Base-by-base conservation (phyloP, 2,888 invertebrate species). In the Aleiodes testaceus region DNA sequence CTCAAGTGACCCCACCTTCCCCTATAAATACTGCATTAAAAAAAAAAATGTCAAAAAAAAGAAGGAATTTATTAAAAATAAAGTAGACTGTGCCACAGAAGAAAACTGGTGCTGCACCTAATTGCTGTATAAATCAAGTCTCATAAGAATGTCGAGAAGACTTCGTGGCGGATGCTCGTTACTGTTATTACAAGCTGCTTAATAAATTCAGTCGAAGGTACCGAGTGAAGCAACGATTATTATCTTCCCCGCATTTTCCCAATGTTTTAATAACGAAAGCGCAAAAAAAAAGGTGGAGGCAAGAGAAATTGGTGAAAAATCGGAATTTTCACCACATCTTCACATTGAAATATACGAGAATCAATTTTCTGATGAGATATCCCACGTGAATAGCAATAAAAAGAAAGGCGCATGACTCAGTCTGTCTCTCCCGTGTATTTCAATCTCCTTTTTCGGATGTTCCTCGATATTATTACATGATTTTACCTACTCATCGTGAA, bases 321-420 rank as follows among this genome's bases (percentile, higher is more conserved):
- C 70, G 53, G 70, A 68, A 72, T 69, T 52, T 61, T 66, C 67
- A 26, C 42, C 59, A 49, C 55, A 18, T 36, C 64, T n/a, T n/a
- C n/a, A n/a, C n/a, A n/a, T n/a, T n/a, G n/a, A n/a, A n/a, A n/a
- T n/a, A 66, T 22, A 53, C 18, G 61, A 16, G 55, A 50, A 20
- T 66, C 55, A 69, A 69, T 16, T 69, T 69, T 66, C 50, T 68
- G 65, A 30, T 55, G 55, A 55, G 36, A 55, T 30, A 22, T 14
- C 26, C 36, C 16, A 12, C 1, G 22, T 22, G 26, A n/a, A 12
- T 20, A 20, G 52, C 45, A 63, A 26, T 26, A 26, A 26, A 26
- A 66, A 72, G 50, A 45, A 45, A 50, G 49, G 18, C 22, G 5
- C 26, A 26, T 55, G 30, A 36, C 30, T 66, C 66, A 52, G 47